Evolutionary conservation across 2,797 vertebrate genomes (phyloP), one percentile per base, ranked within the genome.

Genomic region (Euthynnus affinis): DNA sequence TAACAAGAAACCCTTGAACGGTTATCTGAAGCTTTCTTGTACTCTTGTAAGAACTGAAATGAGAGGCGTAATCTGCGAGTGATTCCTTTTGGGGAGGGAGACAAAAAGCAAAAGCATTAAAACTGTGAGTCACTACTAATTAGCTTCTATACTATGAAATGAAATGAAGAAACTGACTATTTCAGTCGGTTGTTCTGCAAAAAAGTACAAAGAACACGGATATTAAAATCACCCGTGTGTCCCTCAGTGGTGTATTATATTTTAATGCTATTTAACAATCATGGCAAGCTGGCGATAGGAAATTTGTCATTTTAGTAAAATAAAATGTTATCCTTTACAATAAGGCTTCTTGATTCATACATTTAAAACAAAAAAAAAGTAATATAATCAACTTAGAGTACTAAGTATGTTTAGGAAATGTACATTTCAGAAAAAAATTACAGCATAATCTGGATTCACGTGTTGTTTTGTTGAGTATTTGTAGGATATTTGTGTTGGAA

Each of bases 1-100:
- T 2, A 25, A 83, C 55, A 58, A 48, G 51, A 74, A 76, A 44
- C 34, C 51, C 69, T n/a, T 55, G 15, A 70, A 68, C 59, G 60
- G 55, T 70, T 76, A 65, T 67, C 52, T 1, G 20, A 55, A 44
- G 40, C 70, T 57, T 65, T 63, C 51, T 65, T 71, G 46, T 51
- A 1, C 1, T 55, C 42, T 32, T n/a, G n/a, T n/a, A 25, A 66
- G 44, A 53, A 66, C 17, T 0, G 42, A 56, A 66, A 71, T 8
- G 42, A 58, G 42, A 58, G 51, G 13, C 2, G 8, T 53, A 53
- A 63, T 68, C 68, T 51, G 48, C 9, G 18, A 61, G 27, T 53
- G 17, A 72, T 72, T 64, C 25, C 37, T 58, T 42, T n/a, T 4
- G 20, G 46, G 23, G 23, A 7, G 2, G 20, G 22, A 71, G 70